Percentiles rank a stretch among this genome's conserved stretches.
phyloP scores from a whole-genome alignment of 2,888 invertebrate genomes.

The Brenthis ino region DNA sequence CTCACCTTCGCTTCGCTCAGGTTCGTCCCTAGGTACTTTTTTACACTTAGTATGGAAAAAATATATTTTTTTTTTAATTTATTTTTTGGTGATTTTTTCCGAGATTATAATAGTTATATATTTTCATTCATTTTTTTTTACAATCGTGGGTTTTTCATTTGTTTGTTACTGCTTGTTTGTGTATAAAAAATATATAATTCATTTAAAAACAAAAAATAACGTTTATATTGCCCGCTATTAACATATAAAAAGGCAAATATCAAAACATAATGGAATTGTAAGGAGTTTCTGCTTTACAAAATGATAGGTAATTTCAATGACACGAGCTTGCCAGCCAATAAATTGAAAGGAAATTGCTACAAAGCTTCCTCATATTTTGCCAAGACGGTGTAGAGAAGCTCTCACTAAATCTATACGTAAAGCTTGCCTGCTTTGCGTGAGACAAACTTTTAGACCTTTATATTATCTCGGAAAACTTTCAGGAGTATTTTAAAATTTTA shows the following conservation, averaged over 20 bases:
- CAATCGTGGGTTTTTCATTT: neutral
- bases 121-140: too few species aligned
- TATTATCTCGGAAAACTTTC: neutral
- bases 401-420: conserved; percentile 7
- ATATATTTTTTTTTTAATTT: too few species aligned
- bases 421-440: neutral
- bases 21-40: too few species aligned
- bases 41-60: too few species aligned
- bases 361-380: conserved; percentile 7
- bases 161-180: neutral
- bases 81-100: too few species aligned
- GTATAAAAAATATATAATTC: neutral
- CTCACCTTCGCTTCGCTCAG: too few species aligned
- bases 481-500: neutral
- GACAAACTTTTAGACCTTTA: neutral
- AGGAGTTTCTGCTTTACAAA: conserved; percentile 16
- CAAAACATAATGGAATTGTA: conserved; percentile 11
- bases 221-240: neutral
- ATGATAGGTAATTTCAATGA: conserved; percentile 26
- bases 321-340: conserved; percentile 15
- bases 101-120: too few species aligned
- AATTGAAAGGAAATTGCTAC: conserved; percentile 27
- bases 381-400: conserved; percentile 9
- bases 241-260: neutral
- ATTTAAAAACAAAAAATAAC: too few species aligned